Percentiles rank a stretch among this genome's conserved stretches.
phyloP scores from a whole-genome alignment of 2,113 vertebrate species.

The Crotalus horridus region DNA sequence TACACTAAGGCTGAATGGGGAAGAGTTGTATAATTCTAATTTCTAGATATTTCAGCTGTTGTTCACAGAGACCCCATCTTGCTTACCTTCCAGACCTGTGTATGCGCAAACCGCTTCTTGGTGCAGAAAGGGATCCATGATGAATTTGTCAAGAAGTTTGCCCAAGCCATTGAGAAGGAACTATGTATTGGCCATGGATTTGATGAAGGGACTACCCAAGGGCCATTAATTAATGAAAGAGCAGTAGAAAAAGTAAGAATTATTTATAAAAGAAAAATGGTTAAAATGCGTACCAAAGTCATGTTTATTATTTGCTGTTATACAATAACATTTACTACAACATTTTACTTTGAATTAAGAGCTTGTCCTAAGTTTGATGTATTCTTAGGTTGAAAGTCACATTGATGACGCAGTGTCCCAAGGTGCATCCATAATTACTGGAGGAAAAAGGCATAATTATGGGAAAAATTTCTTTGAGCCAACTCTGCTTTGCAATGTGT shows the following conservation, averaged over 20 bases:
- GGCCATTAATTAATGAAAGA: conserved; percentile 88
- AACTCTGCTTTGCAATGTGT: conserved; percentile 85
- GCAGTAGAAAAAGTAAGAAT: conserved; percentile 87
- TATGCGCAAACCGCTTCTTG: conserved; percentile 92
- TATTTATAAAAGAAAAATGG: not conserved
- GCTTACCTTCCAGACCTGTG: conserved; percentile 80
- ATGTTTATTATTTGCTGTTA: not conserved
- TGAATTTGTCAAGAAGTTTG: conserved; percentile 81
- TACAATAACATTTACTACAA: not conserved
- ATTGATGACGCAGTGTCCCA: conserved; percentile 82
- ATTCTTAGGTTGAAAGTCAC: conserved; percentile 82
- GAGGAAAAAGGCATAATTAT: conserved; percentile 80
- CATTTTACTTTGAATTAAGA: not conserved
- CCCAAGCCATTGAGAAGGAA: conserved; percentile 77
- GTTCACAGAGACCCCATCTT: not conserved
- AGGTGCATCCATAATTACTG: conserved; percentile 82
- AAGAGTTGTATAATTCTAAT: not conserved
- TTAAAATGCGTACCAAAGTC: not conserved
- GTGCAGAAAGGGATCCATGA: conserved; percentile 89
- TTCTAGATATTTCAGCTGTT: not conserved
- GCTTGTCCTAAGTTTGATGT: not conserved
- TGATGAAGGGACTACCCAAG: conserved; percentile 86
- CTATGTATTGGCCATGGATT: conserved; percentile 85
- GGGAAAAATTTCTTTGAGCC: conserved; percentile 91
- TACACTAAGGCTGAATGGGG: not conserved